These are phyloP conservation scores for Colaptes auratus DNA, from an alignment of 2,113 vertebrate species.

Conservation along the genomic window DNA sequence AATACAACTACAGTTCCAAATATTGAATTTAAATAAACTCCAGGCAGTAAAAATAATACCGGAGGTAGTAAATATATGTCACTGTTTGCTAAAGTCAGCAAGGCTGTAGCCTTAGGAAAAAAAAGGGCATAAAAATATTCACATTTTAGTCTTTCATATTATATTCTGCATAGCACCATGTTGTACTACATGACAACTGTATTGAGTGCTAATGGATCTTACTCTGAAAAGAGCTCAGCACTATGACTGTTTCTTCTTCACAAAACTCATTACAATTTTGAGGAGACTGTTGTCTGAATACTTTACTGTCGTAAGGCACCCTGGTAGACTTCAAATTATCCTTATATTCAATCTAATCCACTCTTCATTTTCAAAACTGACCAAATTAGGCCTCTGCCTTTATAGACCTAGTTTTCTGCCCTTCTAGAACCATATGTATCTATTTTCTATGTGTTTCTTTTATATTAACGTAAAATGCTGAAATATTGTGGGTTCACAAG, in stretches of 20 bases:
- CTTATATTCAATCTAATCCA: background rate
- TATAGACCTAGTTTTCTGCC: background rate
- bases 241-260: background rate
- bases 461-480: background rate
- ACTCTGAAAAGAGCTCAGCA: background rate
- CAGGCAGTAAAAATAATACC: background rate
- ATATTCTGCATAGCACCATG: background rate
- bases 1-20: background rate
- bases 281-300: no score
- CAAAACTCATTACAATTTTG: background rate
- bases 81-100: background rate
- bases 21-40: background rate
- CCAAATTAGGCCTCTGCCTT: background rate
- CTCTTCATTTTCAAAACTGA: background rate
- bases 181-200: background rate
- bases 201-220: background rate
- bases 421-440: background rate
- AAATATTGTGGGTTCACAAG: background rate
- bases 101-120: background rate
- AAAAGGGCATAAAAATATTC: background rate
- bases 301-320: no score
- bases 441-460: background rate
- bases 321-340: background rate
- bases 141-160: background rate
- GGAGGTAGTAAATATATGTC: background rate